Base-by-base conservation (phyloP, 2,113 vertebrate species). In the Stigmatopora nigra region DNA sequence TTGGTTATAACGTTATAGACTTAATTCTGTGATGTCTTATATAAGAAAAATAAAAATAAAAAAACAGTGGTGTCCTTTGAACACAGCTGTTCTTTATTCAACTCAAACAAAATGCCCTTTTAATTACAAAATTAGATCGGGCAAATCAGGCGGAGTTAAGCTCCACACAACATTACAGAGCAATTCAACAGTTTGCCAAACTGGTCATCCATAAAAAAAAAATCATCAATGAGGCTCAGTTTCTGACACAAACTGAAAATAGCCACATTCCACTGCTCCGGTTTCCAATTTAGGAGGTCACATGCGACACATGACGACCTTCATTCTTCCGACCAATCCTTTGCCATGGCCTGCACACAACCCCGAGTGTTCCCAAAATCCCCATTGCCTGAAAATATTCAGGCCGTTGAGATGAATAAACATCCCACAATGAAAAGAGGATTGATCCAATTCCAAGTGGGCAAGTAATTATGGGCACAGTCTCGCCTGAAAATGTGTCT, bases 401-500 rank as follows among this genome's bases (percentile, higher is more conserved):
- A 70, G 75, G 74, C 63, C 69, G 60, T 78, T 79, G 77, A 81
- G 78, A 81, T 79, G 81, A 86, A 88, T 79, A 84, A 85, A 85
- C 78, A 79, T 77, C 56, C 68, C 77, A 86, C 76, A 84, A 73
- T 66, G 80, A 82, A 82, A 61, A 84, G 81, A 81, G 77, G 78
- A 79, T 77, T 85, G 81, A 82, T 78, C 80, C 63, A 53, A 15
- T 76, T 77, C 84, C 82, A 88, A 78, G 66, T 81, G 76, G 79
- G 72, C 53, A 71, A 83, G 76, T 81, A 81, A 84, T 82, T 83
- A 82, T 82, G 76, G 69, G 59, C 74, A 82, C 76, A 76, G 70
- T 82, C 77, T 78, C 61, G 62, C 57, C 73, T 64, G 56, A 35
- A 49, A 61, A 61, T 45, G 38, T 61, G 38, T 56, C 20, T 7